Percentiles rank a stretch among this genome's conserved stretches.
These are phyloP conservation scores for Nasonovia ribisnigri DNA, from an alignment of 2,888 invertebrate species.

Conservation along the genomic window DNA sequence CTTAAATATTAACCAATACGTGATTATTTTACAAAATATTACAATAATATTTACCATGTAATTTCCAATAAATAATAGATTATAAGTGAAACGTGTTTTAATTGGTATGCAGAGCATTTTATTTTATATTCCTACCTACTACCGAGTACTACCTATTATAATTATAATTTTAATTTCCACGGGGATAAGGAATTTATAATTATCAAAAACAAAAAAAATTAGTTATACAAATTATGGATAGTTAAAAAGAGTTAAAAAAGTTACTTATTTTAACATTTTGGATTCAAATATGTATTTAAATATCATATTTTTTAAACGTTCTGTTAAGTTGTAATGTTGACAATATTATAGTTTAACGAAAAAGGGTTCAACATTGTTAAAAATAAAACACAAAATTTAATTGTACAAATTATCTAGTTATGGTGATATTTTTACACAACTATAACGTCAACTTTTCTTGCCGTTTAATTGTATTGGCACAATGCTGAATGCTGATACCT, in stretches of 20 bases:
- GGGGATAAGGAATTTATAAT: background rate
- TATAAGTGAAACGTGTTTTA: constrained; percentile 40
- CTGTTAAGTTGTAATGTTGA: background rate
- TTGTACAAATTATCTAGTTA: background rate
- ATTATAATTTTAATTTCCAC: constrained; percentile 25
- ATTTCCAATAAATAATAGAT: constrained; percentile 21
- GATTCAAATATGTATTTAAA: background rate
- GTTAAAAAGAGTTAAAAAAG: too few relatives aligned
- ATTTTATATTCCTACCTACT: background rate
- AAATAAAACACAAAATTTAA: background rate
- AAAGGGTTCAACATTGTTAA: background rate
- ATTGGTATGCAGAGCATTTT: background rate
- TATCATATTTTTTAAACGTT: background rate
- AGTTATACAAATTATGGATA: background rate
- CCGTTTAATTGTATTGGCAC: background rate
- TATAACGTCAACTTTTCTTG: background rate
- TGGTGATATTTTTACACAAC: background rate
- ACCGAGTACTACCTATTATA: too few relatives aligned
- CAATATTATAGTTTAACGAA: background rate
- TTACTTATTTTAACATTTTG: background rate
- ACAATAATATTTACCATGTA: constrained; percentile 1
- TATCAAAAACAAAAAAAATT: background rate
- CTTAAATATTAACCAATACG: constrained; percentile 37
- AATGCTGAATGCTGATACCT: too few relatives aligned
- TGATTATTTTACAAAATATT: constrained; percentile 19